A percentile compares a stretch with the other conserved stretches of the same genome.
phyloP scores from a whole-genome alignment of 1,140 invertebrate species.

The Macrobrachium nipponense region DNA sequence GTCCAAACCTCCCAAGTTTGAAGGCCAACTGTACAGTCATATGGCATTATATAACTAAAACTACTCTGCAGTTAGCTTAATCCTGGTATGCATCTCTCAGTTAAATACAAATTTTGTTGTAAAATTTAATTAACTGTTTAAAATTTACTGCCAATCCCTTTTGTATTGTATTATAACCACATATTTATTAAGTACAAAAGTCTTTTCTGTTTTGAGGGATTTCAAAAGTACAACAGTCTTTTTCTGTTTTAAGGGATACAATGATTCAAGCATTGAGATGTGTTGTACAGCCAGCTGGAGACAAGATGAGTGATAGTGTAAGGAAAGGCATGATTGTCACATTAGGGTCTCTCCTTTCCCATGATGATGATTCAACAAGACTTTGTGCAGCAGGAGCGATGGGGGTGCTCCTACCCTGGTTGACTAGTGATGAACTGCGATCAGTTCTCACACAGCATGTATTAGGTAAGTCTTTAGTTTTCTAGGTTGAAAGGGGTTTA shows the following conservation, averaged over 20 bases:
- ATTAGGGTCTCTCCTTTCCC: constrained; percentile 76
- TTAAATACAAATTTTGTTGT: no score
- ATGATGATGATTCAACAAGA: constrained; percentile 84
- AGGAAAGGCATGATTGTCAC: constrained; percentile 82
- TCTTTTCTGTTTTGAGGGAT: no score
- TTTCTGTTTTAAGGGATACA: constrained; percentile 78
- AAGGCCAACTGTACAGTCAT: no score
- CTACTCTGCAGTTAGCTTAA: no score
- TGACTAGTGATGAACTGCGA: constrained; percentile 81
- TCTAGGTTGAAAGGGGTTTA: background rate
- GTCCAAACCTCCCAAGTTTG: no score
- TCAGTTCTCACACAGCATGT: constrained; percentile 82
- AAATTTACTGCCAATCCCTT: no score
- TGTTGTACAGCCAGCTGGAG: constrained; percentile 84
- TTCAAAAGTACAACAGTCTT: background rate
- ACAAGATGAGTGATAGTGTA: constrained; percentile 87
- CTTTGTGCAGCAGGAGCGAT: constrained; percentile 87
- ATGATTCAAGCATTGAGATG: constrained; percentile 88
- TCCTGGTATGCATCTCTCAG: no score
- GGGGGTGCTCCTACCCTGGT: constrained; percentile 83
- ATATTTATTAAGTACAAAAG: no score
- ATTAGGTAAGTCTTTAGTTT: constrained; percentile 68
- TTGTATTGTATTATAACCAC: no score
- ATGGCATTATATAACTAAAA: no score
- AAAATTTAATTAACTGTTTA: no score